phyloP scores from a whole-genome alignment of 2,888 invertebrate species.

The Ornithoptera alexandrae region DNA sequence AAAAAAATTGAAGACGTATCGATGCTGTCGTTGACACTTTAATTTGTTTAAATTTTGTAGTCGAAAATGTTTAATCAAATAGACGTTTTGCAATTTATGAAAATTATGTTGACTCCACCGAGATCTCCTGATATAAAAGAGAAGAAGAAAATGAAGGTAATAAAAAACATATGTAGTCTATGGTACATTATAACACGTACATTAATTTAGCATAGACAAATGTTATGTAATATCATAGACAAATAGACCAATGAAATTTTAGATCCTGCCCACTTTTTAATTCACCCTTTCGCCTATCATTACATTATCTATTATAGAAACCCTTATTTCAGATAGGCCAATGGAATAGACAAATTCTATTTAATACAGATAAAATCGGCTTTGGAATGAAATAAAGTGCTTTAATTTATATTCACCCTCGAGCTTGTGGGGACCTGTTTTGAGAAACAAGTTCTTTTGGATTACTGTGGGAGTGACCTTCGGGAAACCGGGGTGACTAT shows the following conservation, averaged over 20 bases:
- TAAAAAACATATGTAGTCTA: background rate
- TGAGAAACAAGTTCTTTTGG: slow-evolving; percentile 13
- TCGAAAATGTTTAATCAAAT: no score
- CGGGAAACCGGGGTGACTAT: slow-evolving; percentile 12
- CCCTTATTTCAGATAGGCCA: slow-evolving; percentile 24
- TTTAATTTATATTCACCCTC: slow-evolving; percentile 24
- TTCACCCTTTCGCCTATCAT: slow-evolving; percentile 4
- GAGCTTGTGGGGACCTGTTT: slow-evolving; percentile 24
- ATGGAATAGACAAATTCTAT: slow-evolving; percentile 17
- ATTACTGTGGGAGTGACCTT: slow-evolving; percentile 30
- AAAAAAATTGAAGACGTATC: no score
- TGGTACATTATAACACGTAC: background rate
- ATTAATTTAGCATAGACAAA: background rate
- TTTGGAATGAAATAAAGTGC: slow-evolving; percentile 3
- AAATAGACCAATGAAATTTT: background rate
- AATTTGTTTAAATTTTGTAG: no score
- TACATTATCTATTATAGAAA: slow-evolving; percentile 13
- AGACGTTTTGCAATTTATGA: no score
- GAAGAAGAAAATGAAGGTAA: no score
- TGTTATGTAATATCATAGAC: background rate
- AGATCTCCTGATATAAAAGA: no score
- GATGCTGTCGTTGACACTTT: no score
- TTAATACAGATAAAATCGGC: slow-evolving; percentile 5
- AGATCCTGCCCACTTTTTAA: slow-evolving; percentile 4
- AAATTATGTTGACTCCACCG: no score